These are phyloP conservation scores for Galemys pyrenaicus DNA, from an alignment of 2,113 vertebrate genomes.

Conservation along the genomic window DNA sequence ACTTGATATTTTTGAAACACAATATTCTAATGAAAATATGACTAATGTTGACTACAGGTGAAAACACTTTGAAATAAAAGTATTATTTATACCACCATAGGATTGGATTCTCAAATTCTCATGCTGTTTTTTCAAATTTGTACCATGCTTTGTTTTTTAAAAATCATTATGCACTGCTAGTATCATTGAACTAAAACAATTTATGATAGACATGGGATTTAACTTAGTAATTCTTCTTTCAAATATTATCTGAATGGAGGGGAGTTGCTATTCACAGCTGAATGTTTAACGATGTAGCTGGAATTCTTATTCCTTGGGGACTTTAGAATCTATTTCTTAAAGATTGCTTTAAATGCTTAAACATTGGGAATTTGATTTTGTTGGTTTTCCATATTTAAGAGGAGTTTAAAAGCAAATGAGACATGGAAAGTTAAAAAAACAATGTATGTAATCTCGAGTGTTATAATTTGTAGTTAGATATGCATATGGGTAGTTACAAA, in stretches of 20 bases:
- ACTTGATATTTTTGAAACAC: not conserved
- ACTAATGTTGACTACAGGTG: not conserved
- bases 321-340: slow-evolving; percentile 28
- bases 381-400: slow-evolving; percentile 43
- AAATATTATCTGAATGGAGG: not conserved
- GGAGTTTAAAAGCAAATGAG: slow-evolving; percentile 1
- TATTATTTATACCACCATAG: not conserved
- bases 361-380: not conserved
- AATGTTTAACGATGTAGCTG: slow-evolving; percentile 14
- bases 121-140: not conserved
- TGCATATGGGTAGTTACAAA: not conserved
- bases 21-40: not conserved
- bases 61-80: not conserved
- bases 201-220: slow-evolving; percentile 38
- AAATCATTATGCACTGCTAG: not conserved
- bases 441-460: not conserved
- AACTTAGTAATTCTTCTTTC: slow-evolving; percentile 47
- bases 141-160: slow-evolving; percentile 37
- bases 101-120: slow-evolving; percentile 20
- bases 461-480: not conserved
- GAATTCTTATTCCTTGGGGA: slow-evolving; percentile 17
- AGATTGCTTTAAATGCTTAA: slow-evolving; percentile 46
- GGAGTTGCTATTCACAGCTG: not conserved
- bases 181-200: not conserved
- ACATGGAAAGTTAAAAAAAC: not conserved